Conservation (phyloP, 1,140 invertebrate genomes). For the Cotesia glomerata region DNA sequence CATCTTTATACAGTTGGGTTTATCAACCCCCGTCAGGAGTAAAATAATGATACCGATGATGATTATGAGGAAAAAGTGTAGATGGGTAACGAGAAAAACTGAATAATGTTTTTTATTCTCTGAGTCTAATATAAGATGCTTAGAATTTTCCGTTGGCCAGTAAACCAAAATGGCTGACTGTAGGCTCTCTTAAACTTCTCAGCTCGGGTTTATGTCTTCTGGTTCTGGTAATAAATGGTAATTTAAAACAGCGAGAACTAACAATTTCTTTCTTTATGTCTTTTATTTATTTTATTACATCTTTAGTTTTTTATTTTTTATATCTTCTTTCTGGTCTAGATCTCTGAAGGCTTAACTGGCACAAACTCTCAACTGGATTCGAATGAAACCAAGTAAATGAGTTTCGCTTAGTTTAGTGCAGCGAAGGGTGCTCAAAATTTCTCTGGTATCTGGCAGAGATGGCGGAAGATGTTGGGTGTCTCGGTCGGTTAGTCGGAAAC, state of each 20-base stretch:
- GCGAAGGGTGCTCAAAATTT: conserved; percentile 22
- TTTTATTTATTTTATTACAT: conserved; percentile 27
- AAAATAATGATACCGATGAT: background rate
- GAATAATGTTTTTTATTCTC: too few relatives aligned
- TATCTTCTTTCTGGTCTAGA: conserved; percentile 4
- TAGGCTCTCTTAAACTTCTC: conserved; percentile 43
- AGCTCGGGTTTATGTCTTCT: conserved; percentile 56
- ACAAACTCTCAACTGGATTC: background rate
- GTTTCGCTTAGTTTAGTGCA: conserved; percentile 34
- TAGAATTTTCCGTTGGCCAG: background rate
- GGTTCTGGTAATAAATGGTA: conserved; percentile 62
- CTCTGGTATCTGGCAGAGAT: background rate
- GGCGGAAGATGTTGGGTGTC: too few relatives aligned
- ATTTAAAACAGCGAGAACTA: conserved; percentile 66
- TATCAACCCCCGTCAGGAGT: conserved; percentile 13
- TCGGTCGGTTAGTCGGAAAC: too few relatives aligned
- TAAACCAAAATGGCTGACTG: conserved; percentile 60
- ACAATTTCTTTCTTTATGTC: conserved; percentile 64
- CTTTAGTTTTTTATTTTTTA: conserved; percentile 18
- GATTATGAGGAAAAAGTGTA: conserved; percentile 2
- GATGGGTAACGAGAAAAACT: background rate
- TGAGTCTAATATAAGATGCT: too few relatives aligned
- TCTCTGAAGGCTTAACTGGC: too few relatives aligned
- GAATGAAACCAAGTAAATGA: conserved; percentile 24
- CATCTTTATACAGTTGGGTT: conserved; percentile 25